Base-by-base conservation (phyloP, 2,113 vertebrate species). In the Ptilonorhynchus violaceus region DNA sequence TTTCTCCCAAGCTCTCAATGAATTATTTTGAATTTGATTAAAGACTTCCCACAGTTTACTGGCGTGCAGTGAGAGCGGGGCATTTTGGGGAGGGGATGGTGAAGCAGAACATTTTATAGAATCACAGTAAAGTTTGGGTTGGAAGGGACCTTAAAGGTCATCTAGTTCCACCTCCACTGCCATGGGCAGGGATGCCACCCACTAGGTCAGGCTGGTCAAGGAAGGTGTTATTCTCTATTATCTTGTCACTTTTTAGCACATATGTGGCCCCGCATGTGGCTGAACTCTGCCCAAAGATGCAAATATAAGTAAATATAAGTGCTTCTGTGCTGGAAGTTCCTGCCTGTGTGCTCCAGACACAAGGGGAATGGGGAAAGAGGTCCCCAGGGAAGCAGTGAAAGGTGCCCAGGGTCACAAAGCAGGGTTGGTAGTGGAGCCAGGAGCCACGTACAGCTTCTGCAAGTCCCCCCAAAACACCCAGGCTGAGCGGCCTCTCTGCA, bases 1-100 rank as follows among this genome's bases (percentile, higher is more conserved):
- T 49, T 96, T 62, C 56, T 75, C 77, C 73, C 82, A 33, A n/a
- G 30, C 59, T 82, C 64, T 64, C 46, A 24, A 72, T 28, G 53
- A 75, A 33, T 75, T 39, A 70, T 82, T 93, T 79, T 80, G 24
- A 67, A 47, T 85, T 76, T 39, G 55, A 33, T 6, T 21, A 81
- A 89, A 75, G 81, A 19, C 19, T 75, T 86, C 42, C 53, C 78
- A 62, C 33, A 56, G 78, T 60, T 74, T 77, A 75, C 46, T 27
- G 37, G 59, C 18, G 73, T 50, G 55, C 33, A 49, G 46, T 23
- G 39, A 86, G 73, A 52, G 11, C 3, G 27, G 52, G 64, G 84
- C 58, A 20, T 23, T 31, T 22, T 17, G 49, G 27, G 50, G 47
- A 88, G 47, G 15, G 44, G 37, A 47, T 83, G 63, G 31, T 25